phyloP scores from a whole-genome alignment of 1,140 invertebrate genomes.

The Antheraea pernyi region DNA sequence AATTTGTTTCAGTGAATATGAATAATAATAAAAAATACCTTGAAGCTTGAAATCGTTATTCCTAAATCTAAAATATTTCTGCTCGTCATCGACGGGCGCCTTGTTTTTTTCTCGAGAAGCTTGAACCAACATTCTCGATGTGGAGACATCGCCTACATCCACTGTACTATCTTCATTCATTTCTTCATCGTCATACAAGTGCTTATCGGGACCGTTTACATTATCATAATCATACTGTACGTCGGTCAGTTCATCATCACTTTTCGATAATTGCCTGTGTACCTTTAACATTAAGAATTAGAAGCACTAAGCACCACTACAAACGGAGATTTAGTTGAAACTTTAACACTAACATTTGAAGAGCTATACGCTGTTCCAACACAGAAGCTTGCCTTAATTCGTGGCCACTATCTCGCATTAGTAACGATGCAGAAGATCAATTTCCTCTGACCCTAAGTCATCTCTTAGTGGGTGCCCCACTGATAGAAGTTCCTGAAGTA shows the following conservation, averaged over 20 bases:
- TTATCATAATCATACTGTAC: background rate
- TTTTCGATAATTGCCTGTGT: background rate
- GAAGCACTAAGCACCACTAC: background rate
- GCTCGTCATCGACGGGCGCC: background rate
- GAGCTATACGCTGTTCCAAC: constrained; percentile 1
- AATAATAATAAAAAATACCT: background rate
- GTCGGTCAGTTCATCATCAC: background rate
- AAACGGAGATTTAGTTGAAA: background rate
- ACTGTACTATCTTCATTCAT: background rate
- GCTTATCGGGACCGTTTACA: background rate
- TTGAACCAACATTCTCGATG: background rate
- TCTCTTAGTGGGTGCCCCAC: no score
- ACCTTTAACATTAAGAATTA: background rate
- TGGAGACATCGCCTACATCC: background rate
- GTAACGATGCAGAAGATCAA: no score
- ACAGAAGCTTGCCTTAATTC: constrained; percentile 6
- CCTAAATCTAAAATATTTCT: background rate
- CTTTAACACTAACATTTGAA: constrained; percentile 1
- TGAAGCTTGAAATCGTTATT: background rate
- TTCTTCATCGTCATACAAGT: background rate
- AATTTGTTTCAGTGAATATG: no score
- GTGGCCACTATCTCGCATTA: background rate
- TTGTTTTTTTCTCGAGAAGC: background rate
- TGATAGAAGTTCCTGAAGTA: no score
- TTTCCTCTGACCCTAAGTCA: no score